Conservation (phyloP, 53 echinoderm and acorn worm species). For the Crossaster papposus region DNA sequence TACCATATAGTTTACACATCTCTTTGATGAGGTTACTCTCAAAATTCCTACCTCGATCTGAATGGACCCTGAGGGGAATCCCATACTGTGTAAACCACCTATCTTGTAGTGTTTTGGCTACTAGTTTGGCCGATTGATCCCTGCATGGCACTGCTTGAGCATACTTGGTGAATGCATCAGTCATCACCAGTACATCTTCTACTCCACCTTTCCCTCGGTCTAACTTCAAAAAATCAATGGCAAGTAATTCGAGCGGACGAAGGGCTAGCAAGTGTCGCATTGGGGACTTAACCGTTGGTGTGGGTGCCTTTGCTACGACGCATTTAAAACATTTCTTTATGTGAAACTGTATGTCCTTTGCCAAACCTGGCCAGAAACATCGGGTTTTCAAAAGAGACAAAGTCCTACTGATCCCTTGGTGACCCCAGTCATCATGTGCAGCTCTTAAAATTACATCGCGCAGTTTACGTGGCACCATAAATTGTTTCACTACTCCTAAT, state of each 20-base stretch:
- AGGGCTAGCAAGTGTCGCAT: constrained; percentile 55
- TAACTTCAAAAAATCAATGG: constrained; percentile 64
- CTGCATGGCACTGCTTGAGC: constrained; percentile 73
- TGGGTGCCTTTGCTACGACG: too few relatives aligned
- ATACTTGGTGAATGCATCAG: too few relatives aligned
- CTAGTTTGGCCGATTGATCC: constrained; percentile 69
- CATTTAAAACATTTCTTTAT: constrained; percentile 46
- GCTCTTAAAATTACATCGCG: constrained; percentile 43
- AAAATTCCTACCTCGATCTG: constrained; percentile 53
- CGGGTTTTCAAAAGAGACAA: constrained; percentile 40
- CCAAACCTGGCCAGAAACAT: constrained; percentile 74
- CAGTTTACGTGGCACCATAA: constrained; percentile 54
- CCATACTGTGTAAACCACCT: too few relatives aligned
- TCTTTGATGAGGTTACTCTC: constrained; percentile 64
- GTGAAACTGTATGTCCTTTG: constrained; percentile 19
- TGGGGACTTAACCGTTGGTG: too few relatives aligned
- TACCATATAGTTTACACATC: constrained; percentile 40
- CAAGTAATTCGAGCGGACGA: constrained; percentile 59
- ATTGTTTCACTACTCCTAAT: constrained; percentile 19
- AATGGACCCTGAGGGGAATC: too few relatives aligned
- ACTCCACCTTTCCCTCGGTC: constrained; percentile 51
- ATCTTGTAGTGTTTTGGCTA: constrained; percentile 64
- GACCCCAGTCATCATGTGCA: constrained; percentile 63
- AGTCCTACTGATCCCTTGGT: constrained; percentile 56
- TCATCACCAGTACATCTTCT: too few relatives aligned